Evolutionary conservation across 2,113 vertebrate genomes (phyloP).

Genomic region (Lonchura striata): DNA sequence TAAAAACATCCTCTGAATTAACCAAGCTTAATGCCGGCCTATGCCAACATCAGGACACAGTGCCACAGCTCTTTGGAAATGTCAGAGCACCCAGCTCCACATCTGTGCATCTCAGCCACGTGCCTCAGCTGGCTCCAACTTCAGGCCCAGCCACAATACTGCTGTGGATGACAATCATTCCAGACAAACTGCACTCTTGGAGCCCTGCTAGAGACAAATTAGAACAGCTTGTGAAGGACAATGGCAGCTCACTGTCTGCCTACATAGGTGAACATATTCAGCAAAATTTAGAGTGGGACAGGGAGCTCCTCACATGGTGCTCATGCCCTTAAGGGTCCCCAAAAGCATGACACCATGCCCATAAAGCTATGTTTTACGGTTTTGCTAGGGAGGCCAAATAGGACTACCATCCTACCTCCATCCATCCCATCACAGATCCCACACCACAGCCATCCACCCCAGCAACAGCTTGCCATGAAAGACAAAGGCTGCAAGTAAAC

Average conservation of each 20-base stretch:
- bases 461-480: not conserved
- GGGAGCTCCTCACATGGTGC: not conserved
- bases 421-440: not conserved
- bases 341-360: not conserved
- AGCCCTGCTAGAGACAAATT: not conserved
- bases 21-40: not conserved
- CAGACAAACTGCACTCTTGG: not conserved
- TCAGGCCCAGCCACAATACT: not conserved
- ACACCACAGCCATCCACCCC: not conserved
- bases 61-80: not conserved
- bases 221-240: not conserved
- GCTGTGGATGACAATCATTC: not conserved
- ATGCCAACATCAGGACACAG: not conserved
- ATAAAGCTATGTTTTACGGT: not conserved
- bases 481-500: not conserved
- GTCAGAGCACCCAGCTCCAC: accelerated
- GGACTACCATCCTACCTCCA: not conserved
- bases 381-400: not conserved
- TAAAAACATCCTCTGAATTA: slow-evolving; percentile 16
- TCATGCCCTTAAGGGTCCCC: not conserved
- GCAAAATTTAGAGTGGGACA: not conserved
- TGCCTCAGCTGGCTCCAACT: not conserved
- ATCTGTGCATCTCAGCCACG: not conserved
- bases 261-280: not conserved
- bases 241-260: not conserved